Evolutionary conservation across 2,797 vertebrate species (phyloP), one percentile per base, ranked within the genome.

Genomic region (Crocidura indochinensis): DNA sequence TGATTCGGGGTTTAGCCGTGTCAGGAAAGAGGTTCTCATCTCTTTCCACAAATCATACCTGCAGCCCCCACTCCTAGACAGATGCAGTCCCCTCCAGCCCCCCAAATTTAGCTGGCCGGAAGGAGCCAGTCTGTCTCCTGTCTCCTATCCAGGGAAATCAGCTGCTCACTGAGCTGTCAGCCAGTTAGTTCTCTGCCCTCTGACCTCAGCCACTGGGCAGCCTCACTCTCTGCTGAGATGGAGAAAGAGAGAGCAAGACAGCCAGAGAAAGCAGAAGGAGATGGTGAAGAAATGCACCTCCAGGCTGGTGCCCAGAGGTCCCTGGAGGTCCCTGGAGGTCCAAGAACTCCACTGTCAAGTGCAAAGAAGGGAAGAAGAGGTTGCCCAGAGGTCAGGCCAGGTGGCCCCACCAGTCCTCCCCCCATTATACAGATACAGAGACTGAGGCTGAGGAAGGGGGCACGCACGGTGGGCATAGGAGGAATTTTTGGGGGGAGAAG

Each of bases 121-220:
- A 91, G 91, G 67, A 95, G 78, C 49, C 71, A 29, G 72, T 65
- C 60, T 76, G 67, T 80, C 83, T 89, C 56, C 53, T 15, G 24
- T 19, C 60, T 72, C 12, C 2, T 53, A 75, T 31, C 75, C 71
- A 2, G 26, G 8, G 74, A 51, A 27, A 56, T 85, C 74, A 74
- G 74, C 84, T 87, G 64, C 84, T 92, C 79, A 72, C 85, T 62
- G 72, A 76, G 75, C 90, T 90, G 47, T 76, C 51, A 12, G 84
- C 80, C 27, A 47, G 81, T 68, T 60, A 56, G 74, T 68, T 64
- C 47, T 84, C 82, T 89, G 72, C 22, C 75, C 75, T 75, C 49
- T 81, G 74, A 78, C 87, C 91, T 93, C 71, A 65, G 84, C 69
- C 72, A 24, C 80, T 29, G 3, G 20, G 77, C 84, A 38, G 29